Conservation (phyloP, 2,797 vertebrate genomes). For the Cheracebus regulus region DNA sequence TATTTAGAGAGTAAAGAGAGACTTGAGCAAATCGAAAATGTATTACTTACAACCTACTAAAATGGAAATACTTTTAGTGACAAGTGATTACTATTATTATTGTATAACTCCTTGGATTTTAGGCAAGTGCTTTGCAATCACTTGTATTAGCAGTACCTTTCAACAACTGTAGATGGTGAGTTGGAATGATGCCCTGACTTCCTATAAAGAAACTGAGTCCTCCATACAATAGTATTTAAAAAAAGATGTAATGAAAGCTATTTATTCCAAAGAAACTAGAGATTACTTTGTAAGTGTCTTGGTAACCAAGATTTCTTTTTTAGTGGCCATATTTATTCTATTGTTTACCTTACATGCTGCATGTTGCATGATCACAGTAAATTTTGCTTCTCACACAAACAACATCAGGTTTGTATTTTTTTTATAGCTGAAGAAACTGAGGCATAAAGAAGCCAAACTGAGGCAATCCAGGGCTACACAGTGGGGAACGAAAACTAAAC, state of each 20-base stretch:
- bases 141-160: conserved; percentile 51
- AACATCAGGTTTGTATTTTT: background rate
- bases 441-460: background rate
- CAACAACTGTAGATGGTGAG: conserved; percentile 9
- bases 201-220: conserved; percentile 23
- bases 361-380: conserved; percentile 25
- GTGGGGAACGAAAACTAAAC: background rate
- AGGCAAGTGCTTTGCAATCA: conserved; percentile 57
- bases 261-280: conserved; percentile 12
- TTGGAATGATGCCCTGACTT: conserved; percentile 15
- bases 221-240: background rate
- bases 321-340: background rate
- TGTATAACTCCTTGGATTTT: conserved; percentile 65
- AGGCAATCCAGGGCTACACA: background rate
- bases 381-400: conserved; percentile 36
- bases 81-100: conserved; percentile 73
- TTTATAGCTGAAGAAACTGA: conserved; percentile 38
- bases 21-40: conserved; percentile 69
- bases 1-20: conserved; percentile 71
- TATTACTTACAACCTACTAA: conserved; percentile 61
- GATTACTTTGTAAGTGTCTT: background rate
- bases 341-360: conserved; percentile 19
- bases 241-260: conserved; percentile 47
- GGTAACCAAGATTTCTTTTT: conserved; percentile 28
- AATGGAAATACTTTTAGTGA: conserved; percentile 71